Evolutionary conservation across 2,888 invertebrate genomes (phyloP), one percentile per base, ranked within the genome.

Genomic region (Drosophila mayaguana): DNA sequence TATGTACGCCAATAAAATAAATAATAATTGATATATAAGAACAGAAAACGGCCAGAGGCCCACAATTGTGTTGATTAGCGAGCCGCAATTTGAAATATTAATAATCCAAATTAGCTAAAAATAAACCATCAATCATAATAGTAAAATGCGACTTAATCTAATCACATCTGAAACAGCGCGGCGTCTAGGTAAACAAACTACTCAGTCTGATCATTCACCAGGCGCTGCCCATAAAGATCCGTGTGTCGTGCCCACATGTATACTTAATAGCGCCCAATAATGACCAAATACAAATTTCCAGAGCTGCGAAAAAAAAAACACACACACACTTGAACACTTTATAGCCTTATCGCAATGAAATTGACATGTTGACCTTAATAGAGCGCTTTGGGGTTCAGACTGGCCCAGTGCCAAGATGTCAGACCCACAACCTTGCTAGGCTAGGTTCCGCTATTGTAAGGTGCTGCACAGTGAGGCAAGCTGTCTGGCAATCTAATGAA

Each of bases 151-250:
- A 57, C 63, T 56, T 71, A 89, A 84, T 84, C 84, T 84, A 87
- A 84, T 84, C 84, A 63, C 72, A 83, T 78, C 81, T 80, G 40
- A 63, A 63, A 67, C 78, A 79, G 77, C 89, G 77, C 78, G 81
- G 79, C 89, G 89, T 84, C 89, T 87, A 87, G 75, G 88, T 87
- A 84, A 84, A 84, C 84, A 89, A 79, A 84, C 74, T 68, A 61
- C 69, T 66, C 61, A 40, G 46, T 63, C 63, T 60, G 63, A 72
- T 67, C 66, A 72, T 72, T 66, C 53, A 54, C 56, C 72, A 48
- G 22, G 25, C 38, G 3, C 11, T 40, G 34, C 54, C 67, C 48
- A 56, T 42, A 56, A 68, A 56, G 25, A 55, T 40, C 36, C 68
- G 56, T 48, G 48, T 38, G 25, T 12, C 22, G 40, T 36, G 34